Evolutionary conservation across 2,797 vertebrate species (phyloP), one percentile per base, ranked within the genome.

Genomic region (Amphiprion clarkii): DNA sequence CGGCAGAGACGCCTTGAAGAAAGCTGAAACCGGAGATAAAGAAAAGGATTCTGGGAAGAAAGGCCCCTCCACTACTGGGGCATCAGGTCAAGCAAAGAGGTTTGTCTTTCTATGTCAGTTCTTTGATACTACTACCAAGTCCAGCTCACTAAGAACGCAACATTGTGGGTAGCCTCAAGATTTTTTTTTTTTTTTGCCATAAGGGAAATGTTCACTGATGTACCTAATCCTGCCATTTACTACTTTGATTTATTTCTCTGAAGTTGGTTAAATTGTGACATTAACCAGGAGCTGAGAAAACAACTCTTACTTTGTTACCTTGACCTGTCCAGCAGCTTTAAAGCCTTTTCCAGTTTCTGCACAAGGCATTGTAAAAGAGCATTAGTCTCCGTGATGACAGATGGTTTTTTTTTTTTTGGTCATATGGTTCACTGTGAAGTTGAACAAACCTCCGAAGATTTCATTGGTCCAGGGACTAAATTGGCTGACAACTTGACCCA

Each of bases 41-140:
- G 98, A 99, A 94, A 99, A 99, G 96, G 98, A 99, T 96, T 96
- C 97, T 97, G 97, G 96, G 97, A 99, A 99, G 98, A 99, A 99
- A 99, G 98, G 97, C 96, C 97, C 96, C 96, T 98, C 96, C 89
- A 94, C 98, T 96, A 95, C 98, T 96, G 98, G 98, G 97, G 96
- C 96, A 90, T 96, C 97, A 96, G 97, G 98, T 98, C 98, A 98
- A 99, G 98, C 97, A 97, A 99, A 99, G 98, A 99, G 98, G 98
- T 99, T 99, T 98, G 98, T 99, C 97, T 99, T 99, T 99, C 97
- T 99, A 99, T 99, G 98, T 99, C 97, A 97, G 98, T 99, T 99
- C 96, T 99, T 99, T 99, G 97, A 96, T 99, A 96, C 97, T 96
- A 95, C 95, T 95, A 93, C 93, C 93, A 95, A 97, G 96, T 98